A percentile compares a stretch with the other conserved stretches of the same genome.
Conservation (phyloP, 2,113 vertebrate genomes). For the Mobula hypostoma region DNA sequence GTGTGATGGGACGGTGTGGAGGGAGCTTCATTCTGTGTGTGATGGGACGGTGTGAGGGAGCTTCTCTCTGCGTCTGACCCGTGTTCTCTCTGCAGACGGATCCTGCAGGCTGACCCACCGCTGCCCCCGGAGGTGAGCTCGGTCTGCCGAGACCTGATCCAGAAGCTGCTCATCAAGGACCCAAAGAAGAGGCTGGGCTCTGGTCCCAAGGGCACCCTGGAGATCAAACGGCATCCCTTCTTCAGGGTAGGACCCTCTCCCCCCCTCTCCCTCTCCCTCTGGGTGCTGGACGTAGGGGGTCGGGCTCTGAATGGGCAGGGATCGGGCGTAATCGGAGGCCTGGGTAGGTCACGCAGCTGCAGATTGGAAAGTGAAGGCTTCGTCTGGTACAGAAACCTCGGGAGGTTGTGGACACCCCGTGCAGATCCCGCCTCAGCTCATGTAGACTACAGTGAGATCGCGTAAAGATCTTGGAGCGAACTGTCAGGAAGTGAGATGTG, state of each 20-base stretch:
- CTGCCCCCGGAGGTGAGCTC: constrained; percentile 72
- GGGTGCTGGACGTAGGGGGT: background rate
- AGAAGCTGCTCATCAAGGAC: constrained; percentile 74
- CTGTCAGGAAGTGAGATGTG: too few relatives aligned
- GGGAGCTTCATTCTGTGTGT: background rate
- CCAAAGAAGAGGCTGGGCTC: constrained; percentile 78
- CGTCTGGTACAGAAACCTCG: too few relatives aligned
- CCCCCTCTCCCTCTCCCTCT: too few relatives aligned
- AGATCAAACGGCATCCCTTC: constrained; percentile 77
- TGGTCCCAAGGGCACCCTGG: constrained; percentile 68
- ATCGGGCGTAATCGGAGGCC: too few relatives aligned
- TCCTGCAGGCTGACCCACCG: constrained; percentile 78
- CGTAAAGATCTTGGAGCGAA: too few relatives aligned
- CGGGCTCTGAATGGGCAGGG: background rate
- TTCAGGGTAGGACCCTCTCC: constrained; percentile 64
- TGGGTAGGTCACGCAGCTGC: too few relatives aligned
- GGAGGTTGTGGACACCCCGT: too few relatives aligned
- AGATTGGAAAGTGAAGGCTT: too few relatives aligned
- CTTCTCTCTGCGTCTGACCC: background rate
- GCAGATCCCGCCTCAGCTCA: too few relatives aligned
- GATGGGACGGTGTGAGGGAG: background rate
- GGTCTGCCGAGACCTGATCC: constrained; percentile 75
- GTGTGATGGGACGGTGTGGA: background rate
- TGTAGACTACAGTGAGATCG: too few relatives aligned
- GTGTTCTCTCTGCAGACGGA: constrained; percentile 58